A percentile compares a stretch with the other conserved stretches of the same genome.
phyloP scores from a whole-genome alignment of 1,140 invertebrate genomes.

The Drosophila orena region DNA sequence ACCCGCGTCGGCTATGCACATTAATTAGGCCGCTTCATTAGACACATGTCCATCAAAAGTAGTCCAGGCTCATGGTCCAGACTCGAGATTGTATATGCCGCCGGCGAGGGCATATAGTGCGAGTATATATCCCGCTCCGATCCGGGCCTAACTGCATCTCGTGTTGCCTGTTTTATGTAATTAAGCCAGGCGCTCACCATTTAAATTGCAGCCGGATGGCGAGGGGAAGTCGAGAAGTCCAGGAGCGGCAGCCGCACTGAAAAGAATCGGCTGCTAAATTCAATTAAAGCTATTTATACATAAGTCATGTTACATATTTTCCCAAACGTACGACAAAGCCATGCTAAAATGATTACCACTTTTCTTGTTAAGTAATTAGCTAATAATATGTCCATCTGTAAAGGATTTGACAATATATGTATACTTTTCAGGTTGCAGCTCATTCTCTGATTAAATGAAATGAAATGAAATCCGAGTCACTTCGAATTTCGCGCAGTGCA shows the following conservation, averaged over 20 bases:
- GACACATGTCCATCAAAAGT: slow-evolving; percentile 75
- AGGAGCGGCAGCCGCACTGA: neutral
- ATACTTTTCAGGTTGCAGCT: no score
- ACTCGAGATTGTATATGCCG: slow-evolving; percentile 48
- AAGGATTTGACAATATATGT: no score
- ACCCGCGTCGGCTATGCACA: slow-evolving; percentile 47
- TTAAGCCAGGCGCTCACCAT: slow-evolving; percentile 81
- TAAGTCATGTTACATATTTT: no score
- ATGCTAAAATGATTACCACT: no score
- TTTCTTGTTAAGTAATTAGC: no score
- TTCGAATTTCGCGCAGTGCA: slow-evolving; percentile 4
- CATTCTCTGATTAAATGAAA: no score
- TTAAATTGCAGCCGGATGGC: slow-evolving; percentile 65
- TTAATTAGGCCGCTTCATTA: slow-evolving; percentile 77
- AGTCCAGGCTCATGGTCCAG: slow-evolving; percentile 3
- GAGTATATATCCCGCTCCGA: slow-evolving; percentile 1
- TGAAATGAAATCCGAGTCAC: no score
- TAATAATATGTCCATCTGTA: no score
- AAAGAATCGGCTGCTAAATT: neutral
- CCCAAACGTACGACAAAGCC: no score
- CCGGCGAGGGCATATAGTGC: slow-evolving; percentile 28
- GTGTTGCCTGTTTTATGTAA: slow-evolving; percentile 71
- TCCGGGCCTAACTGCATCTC: slow-evolving; percentile 16
- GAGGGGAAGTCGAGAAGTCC: slow-evolving; percentile 1
- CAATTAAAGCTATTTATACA: no score